These are phyloP conservation scores for Lepidurus apus DNA, from an alignment of 1,140 invertebrate species.

Conservation along the genomic window DNA sequence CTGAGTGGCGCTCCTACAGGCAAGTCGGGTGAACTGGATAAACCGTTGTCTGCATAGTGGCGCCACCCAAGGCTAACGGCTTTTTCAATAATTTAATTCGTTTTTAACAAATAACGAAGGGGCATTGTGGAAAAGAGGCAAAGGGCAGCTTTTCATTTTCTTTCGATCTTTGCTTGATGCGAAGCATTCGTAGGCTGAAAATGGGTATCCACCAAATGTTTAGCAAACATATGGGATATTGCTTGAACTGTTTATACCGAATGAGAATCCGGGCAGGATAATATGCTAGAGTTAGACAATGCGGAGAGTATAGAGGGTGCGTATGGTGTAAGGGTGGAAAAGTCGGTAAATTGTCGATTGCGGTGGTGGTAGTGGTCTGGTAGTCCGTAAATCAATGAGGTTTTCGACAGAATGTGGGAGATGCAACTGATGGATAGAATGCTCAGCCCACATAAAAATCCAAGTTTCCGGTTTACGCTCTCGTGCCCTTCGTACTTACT, in stretches of 20 bases:
- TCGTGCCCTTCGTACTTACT: neutral
- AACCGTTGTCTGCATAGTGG: constrained; percentile 9
- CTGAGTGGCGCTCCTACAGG: neutral
- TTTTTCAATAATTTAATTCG: neutral
- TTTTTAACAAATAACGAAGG: neutral
- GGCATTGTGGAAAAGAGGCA: no score
- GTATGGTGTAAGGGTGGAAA: neutral
- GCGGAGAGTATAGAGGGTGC: neutral
- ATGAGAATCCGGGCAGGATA: neutral
- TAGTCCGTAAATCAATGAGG: constrained; percentile 5
- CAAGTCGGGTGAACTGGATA: neutral
- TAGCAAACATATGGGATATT: no score
- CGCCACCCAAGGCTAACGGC: neutral
- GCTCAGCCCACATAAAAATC: neutral
- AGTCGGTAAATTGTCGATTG: constrained; percentile 13
- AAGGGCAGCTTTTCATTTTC: no score
- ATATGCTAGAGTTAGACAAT: neutral
- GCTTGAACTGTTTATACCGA: neutral
- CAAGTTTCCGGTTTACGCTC: constrained; percentile 16
- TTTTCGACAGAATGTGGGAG: constrained; percentile 9
- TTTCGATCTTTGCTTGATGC: no score
- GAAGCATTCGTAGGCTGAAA: no score
- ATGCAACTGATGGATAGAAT: constrained; percentile 7
- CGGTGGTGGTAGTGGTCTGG: constrained; percentile 3
- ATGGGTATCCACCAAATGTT: no score